Evolutionary conservation across 1,140 invertebrate species (phyloP).

Genomic region (Orius insidiosus): DNA sequence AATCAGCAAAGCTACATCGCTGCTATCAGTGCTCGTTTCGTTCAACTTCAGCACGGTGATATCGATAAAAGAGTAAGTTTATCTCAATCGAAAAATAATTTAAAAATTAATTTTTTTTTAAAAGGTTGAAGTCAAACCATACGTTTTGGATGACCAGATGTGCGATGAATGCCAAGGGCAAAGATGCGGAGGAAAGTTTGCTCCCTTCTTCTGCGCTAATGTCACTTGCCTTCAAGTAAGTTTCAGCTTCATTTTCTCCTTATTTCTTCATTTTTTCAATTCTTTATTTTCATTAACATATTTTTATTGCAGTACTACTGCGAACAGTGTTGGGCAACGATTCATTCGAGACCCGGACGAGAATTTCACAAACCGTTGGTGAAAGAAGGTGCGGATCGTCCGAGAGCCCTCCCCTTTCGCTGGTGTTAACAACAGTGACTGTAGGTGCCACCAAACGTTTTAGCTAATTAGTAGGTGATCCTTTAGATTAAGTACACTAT

Average conservation of each 20-base stretch:
- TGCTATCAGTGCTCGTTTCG: constrained; percentile 95
- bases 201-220: constrained; percentile 98
- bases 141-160: constrained; percentile 98
- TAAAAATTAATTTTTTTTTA: constrained; percentile 2
- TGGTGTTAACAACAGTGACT: constrained; percentile 58
- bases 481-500: constrained; percentile 17
- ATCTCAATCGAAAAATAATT: neutral
- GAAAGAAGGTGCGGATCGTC: constrained; percentile 94
- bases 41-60: constrained; percentile 95
- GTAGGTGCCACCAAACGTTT: constrained; percentile 16
- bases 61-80: constrained; percentile 84
- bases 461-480: constrained; percentile 18
- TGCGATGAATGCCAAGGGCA: constrained; percentile 98
- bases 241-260: too few species aligned
- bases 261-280: too few species aligned
- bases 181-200: constrained; percentile 91
- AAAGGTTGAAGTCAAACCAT: constrained; percentile 90
- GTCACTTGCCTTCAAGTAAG: constrained; percentile 89
- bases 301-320: constrained; percentile 99
- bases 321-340: constrained; percentile 97
- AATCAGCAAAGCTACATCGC: constrained; percentile 99
- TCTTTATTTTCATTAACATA: too few species aligned
- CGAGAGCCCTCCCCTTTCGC: constrained; percentile 75
- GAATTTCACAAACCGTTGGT: constrained; percentile 98
- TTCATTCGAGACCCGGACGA: constrained; percentile 87